phyloP scores from a whole-genome alignment of 2,888 invertebrate species.

The Tanypteryx hageni region DNA sequence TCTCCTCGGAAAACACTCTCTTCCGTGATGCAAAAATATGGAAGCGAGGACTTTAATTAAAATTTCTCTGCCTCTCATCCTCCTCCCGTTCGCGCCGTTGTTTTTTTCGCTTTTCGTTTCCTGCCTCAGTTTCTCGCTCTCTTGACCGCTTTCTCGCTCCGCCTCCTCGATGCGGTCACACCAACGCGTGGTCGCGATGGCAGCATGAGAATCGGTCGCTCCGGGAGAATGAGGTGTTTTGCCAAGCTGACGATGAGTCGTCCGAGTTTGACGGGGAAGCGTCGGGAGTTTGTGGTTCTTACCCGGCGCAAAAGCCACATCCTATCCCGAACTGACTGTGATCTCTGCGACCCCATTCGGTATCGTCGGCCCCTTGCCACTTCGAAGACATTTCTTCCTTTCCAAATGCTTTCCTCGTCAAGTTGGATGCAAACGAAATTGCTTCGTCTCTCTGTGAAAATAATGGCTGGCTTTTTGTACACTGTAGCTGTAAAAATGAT shows the following conservation, averaged over 20 bases:
- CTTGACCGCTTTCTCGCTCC: slow-evolving; percentile 7
- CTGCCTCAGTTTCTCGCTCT: neutral
- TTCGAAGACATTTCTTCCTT: neutral
- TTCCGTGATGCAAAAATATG: neutral
- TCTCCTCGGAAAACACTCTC: neutral
- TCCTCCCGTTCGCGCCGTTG: neutral
- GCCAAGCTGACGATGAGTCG: slow-evolving; percentile 1
- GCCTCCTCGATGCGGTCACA: slow-evolving; percentile 10
- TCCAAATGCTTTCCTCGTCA: no score
- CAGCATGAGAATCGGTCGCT: neutral
- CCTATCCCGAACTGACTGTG: neutral
- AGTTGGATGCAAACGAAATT: neutral
- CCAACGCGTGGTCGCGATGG: neutral
- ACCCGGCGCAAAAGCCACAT: slow-evolving; percentile 38
- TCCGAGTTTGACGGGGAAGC: neutral
- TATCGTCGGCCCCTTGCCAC: neutral
- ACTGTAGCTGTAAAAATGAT: no score
- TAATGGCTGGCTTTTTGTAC: no score
- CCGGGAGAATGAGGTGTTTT: slow-evolving; percentile 11
- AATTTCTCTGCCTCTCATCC: neutral
- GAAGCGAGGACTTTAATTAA: slow-evolving; percentile 14
- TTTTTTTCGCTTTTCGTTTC: neutral
- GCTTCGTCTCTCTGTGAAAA: neutral
- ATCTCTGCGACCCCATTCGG: slow-evolving; percentile 1
- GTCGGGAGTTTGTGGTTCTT: slow-evolving; percentile 37